phyloP scores from a whole-genome alignment of 2,797 vertebrate species.

The Oreochromis grahami region DNA sequence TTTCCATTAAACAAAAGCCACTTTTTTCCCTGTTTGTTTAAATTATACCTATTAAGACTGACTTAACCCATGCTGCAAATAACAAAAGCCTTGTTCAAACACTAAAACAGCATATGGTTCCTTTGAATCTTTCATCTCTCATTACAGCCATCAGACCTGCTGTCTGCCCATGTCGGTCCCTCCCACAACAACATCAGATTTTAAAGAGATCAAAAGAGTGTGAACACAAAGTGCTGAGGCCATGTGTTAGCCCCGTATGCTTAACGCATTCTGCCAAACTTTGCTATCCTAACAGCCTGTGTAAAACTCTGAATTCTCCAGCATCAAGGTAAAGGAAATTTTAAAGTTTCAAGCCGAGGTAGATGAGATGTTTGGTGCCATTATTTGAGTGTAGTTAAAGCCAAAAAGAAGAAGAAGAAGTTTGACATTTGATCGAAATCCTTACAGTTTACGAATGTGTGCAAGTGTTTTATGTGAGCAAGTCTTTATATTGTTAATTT shows the following conservation, averaged over 20 bases:
- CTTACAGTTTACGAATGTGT: background rate
- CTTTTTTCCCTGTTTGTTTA: background rate
- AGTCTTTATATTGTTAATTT: background rate
- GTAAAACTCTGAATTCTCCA: background rate
- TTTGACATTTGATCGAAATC: background rate
- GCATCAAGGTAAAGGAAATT: background rate
- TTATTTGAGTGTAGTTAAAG: background rate
- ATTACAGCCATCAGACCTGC: background rate
- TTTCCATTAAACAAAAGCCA: background rate
- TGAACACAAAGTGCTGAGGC: background rate
- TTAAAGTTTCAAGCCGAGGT: background rate
- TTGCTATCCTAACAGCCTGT: background rate
- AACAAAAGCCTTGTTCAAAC: background rate
- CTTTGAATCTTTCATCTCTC: constrained; percentile 17
- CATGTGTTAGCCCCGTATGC: background rate
- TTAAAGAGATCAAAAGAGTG: constrained; percentile 10
- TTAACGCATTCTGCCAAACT: background rate
- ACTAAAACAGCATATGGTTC: background rate
- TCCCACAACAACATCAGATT: background rate
- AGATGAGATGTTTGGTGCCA: background rate
- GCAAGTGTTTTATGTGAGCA: background rate
- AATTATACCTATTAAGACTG: background rate
- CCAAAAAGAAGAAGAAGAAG: background rate
- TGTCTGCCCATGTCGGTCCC: background rate
- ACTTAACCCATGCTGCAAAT: background rate